These are phyloP conservation scores for Augochlora pura DNA, from an alignment of 1,140 invertebrate species.

Conservation along the genomic window DNA sequence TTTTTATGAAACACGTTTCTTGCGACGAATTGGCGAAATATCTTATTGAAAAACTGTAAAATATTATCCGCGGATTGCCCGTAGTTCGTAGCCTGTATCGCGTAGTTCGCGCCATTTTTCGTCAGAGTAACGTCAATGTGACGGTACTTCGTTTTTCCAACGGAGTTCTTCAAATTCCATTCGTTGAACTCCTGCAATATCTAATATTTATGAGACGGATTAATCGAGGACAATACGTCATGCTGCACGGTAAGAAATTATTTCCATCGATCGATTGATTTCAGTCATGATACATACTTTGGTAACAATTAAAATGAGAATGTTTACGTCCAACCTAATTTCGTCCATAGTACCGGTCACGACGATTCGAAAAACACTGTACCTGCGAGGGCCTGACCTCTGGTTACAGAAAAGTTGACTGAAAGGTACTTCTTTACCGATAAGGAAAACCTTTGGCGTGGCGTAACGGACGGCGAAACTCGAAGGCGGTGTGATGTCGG, in stretches of 20 bases:
- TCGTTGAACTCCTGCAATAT: constrained; percentile 9
- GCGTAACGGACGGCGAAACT: constrained; percentile 14
- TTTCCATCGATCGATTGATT: no score
- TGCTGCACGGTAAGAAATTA: no score
- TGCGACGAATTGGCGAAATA: constrained; percentile 5
- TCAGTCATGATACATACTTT: constrained; percentile 12
- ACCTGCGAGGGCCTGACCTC: constrained; percentile 41
- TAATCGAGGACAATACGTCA: no score
- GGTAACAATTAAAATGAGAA: constrained; percentile 18
- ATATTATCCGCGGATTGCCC: constrained; percentile 2
- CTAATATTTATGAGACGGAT: background rate
- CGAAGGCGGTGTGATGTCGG: constrained; percentile 32
- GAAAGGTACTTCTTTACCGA: constrained; percentile 11
- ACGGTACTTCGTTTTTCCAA: background rate
- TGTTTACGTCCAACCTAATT: background rate
- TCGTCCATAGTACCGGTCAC: background rate
- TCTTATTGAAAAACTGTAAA: background rate
- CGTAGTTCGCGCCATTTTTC: background rate
- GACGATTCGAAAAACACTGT: constrained; percentile 3
- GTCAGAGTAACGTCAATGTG: constrained; percentile 19
- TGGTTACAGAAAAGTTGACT: constrained; percentile 11
- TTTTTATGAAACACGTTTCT: background rate
- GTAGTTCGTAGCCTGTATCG: constrained; percentile 28
- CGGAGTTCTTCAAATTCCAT: constrained; percentile 1
- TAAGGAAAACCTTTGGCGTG: constrained; percentile 8